Base-by-base conservation (phyloP, 2,113 vertebrate species). In the Ariopsis seemanni region DNA sequence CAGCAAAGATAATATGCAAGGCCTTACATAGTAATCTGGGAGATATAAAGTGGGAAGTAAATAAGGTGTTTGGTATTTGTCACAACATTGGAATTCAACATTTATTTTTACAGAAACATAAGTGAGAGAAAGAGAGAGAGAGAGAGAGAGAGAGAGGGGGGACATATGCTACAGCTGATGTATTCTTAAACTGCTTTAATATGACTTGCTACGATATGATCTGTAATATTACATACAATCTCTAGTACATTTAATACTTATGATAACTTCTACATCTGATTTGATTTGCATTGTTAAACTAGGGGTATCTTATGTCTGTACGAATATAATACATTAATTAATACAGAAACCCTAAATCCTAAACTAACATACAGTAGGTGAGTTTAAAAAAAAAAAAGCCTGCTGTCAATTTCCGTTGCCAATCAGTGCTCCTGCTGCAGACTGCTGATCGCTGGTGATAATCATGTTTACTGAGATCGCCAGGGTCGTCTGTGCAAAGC, bases 401-500 rank as follows among this genome's bases (percentile, higher is more conserved):
- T 85, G 10, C 42, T 80, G 22, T 60, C n/a, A 62, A 14, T 60
- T 62, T 80, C 27, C 30, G 5, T 67, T 69, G 30, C 71, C 15
- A 58, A 83, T 75, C 62, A 63, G 11, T 79, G 20, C 63, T 83
- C 52, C 60, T 63, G 48, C 78, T 52, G 84, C 86, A 74, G 79
- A 90, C 89, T 91, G 91, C 89, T 91, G 91, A 93, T 91, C 77
- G 85, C 92, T 94, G 90, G 92, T 94, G 94, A 93, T 95, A 95
- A 95, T 94, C 93, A 93, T 87, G 91, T 93, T 94, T 95, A 95
- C 95, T 94, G 93, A 94, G 94, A 93, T 93, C 87, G 63, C 91
- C 87, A 92, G 87, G 91, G 91, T 94, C 90, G 90, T 93, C 93
- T 92, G 88, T 86, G 69, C 90, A 92, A 89, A 91, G 92, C 92